These are phyloP conservation scores for Cyprinodon tularosa DNA, from an alignment of 2,113 vertebrate species.

Conservation along the genomic window DNA sequence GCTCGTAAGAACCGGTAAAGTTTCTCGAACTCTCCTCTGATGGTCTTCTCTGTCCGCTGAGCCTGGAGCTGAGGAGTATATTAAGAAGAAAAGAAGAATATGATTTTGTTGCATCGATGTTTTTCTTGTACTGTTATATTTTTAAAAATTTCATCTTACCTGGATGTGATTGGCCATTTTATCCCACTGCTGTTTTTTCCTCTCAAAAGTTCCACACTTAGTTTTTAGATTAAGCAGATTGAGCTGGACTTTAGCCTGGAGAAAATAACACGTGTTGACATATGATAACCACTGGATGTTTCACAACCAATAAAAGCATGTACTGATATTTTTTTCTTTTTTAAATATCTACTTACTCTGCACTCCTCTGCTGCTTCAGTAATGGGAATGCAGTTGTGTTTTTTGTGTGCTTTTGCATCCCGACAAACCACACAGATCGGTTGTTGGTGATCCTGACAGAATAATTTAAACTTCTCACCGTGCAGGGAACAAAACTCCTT, in stretches of 20 bases:
- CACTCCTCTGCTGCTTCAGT: conserved; percentile 21
- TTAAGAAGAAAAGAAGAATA: neutral
- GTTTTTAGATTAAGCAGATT: conserved; percentile 14
- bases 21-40: conserved; percentile 43
- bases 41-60: conserved; percentile 37
- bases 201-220: neutral
- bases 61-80: conserved; percentile 39
- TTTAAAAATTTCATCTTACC: conserved; percentile 5
- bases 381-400: conserved; percentile 37
- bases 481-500: conserved; percentile 41
- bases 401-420: conserved; percentile 12
- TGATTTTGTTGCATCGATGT: neutral
- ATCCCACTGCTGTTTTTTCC: accelerated
- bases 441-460: conserved; percentile 54
- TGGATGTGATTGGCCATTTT: conserved; percentile 22
- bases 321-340: neutral
- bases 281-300: too few relatives aligned
- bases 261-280: too few relatives aligned
- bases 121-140: too few relatives aligned
- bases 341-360: conserved; percentile 23
- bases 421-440: conserved; percentile 56
- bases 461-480: conserved; percentile 26
- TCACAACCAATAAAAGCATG: too few relatives aligned
- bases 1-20: conserved; percentile 31
- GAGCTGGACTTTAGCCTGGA: conserved; percentile 20